phyloP scores from a whole-genome alignment of 2,797 vertebrate species.

The Otus scops region DNA sequence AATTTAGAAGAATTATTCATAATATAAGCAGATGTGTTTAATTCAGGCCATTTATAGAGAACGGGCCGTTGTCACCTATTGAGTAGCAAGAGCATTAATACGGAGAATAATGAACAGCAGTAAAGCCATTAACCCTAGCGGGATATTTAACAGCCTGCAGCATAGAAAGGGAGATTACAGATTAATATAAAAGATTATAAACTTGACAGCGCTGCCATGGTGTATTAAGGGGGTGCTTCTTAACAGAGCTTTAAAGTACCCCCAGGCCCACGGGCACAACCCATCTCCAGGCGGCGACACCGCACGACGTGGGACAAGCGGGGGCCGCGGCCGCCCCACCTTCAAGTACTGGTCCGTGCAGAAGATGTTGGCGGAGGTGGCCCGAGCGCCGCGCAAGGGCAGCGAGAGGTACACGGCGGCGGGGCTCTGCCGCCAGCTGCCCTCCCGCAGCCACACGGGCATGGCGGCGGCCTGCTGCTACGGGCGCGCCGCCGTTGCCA shows the following conservation, averaged over 20 bases:
- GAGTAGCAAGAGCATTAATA: accelerated
- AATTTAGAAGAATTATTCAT: background rate
- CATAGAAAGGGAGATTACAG: accelerated
- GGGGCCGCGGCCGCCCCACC: conserved; percentile 68
- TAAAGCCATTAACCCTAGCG: no score
- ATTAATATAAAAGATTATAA: background rate
- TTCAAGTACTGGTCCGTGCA: conserved; percentile 88
- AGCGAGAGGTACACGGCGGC: conserved; percentile 79
- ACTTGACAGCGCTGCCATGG: accelerated
- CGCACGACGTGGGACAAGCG: accelerated
- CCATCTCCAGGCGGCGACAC: accelerated
- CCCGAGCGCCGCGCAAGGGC: conserved; percentile 80
- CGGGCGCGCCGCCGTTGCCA: background rate
- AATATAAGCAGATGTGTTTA: background rate
- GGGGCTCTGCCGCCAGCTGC: conserved; percentile 84
- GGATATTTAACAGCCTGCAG: background rate
- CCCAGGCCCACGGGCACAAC: accelerated
- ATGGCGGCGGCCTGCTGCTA: conserved; percentile 41
- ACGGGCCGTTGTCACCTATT: background rate
- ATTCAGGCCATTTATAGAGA: background rate
- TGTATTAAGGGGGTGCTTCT: accelerated
- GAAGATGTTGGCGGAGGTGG: conserved; percentile 75
- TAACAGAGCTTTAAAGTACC: accelerated
- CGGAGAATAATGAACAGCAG: accelerated
- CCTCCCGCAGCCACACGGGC: conserved; percentile 82